These are phyloP conservation scores for Amphiprion ocellaris DNA, from an alignment of 2,113 vertebrate genomes.

Conservation along the genomic window DNA sequence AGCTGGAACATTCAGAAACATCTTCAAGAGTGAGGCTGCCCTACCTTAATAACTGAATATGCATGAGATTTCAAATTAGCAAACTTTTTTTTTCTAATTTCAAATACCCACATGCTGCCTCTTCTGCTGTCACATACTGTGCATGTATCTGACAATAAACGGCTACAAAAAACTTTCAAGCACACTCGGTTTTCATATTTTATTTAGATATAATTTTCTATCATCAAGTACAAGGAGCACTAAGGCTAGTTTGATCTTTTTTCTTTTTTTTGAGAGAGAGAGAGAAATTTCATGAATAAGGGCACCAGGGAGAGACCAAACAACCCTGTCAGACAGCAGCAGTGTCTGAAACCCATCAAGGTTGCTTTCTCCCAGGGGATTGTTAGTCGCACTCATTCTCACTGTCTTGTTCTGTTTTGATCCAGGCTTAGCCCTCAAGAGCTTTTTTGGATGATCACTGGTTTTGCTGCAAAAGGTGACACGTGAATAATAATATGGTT, in stretches of 20 bases:
- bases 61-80: constrained; percentile 72
- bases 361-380: constrained; percentile 68
- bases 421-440: constrained; percentile 67
- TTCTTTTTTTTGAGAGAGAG: constrained; percentile 42
- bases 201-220: constrained; percentile 68
- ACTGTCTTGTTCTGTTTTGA: constrained; percentile 70
- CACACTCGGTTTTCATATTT: constrained; percentile 54
- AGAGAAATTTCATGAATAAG: constrained; percentile 60
- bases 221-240: constrained; percentile 51
- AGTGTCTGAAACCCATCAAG: constrained; percentile 71
- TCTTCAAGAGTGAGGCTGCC: constrained; percentile 51
- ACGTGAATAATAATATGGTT: constrained; percentile 74
- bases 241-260: constrained; percentile 48
- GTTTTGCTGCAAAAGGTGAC: constrained; percentile 68
- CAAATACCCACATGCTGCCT: constrained; percentile 43
- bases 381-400: constrained; percentile 57
- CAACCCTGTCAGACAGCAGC: constrained; percentile 66
- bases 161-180: constrained; percentile 34
- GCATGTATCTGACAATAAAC: constrained; percentile 58
- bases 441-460: constrained; percentile 69
- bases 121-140: constrained; percentile 57
- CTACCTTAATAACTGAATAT: constrained; percentile 65
- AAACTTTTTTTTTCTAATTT: constrained; percentile 26
- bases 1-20: constrained; percentile 59
- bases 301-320: constrained; percentile 59